These are phyloP conservation scores for Botrylloides violaceus DNA, from an alignment of 23 tunicate genomes.

Conservation along the genomic window DNA sequence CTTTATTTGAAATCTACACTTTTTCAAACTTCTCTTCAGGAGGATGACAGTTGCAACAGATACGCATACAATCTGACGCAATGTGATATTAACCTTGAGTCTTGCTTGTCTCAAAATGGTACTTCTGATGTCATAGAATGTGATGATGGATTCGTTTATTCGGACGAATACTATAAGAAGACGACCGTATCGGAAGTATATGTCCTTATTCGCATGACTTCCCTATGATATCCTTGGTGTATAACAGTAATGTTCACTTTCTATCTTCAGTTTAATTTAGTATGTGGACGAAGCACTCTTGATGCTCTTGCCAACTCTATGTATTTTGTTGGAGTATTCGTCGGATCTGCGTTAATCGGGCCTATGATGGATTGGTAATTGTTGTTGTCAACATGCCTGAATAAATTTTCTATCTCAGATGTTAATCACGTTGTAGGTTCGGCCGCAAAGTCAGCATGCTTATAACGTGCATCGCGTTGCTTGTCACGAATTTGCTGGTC, in stretches of 20 bases:
- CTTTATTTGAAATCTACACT: too few species aligned
- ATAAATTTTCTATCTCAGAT: neutral
- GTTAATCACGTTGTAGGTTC: conserved; percentile 20
- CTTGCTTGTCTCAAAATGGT: conserved; percentile 26
- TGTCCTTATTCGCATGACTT: too few species aligned
- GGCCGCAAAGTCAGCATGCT: conserved; percentile 58
- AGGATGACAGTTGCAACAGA: conserved; percentile 24
- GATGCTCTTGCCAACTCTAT: conserved; percentile 62
- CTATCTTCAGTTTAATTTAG: conserved; percentile 41
- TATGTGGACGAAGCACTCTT: conserved; percentile 45
- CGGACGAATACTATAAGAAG: conserved; percentile 11
- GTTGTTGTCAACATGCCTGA: neutral
- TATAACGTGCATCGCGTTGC: conserved; percentile 7
- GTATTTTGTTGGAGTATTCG: conserved; percentile 52
- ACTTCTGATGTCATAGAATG: conserved; percentile 10
- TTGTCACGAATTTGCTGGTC: conserved; percentile 13
- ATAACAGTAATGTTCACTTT: neutral
- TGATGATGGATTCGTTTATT: conserved; percentile 59
- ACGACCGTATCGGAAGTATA: conserved; percentile 50
- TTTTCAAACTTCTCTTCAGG: too few species aligned
- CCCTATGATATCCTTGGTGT: neutral
- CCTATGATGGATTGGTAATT: conserved; percentile 50
- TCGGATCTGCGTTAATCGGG: conserved; percentile 56
- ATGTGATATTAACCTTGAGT: conserved; percentile 14
- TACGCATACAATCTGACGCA: conserved; percentile 42